Evolutionary conservation across 2,888 invertebrate species (phyloP).

Genomic region (Limnephilus lunatus): DNA sequence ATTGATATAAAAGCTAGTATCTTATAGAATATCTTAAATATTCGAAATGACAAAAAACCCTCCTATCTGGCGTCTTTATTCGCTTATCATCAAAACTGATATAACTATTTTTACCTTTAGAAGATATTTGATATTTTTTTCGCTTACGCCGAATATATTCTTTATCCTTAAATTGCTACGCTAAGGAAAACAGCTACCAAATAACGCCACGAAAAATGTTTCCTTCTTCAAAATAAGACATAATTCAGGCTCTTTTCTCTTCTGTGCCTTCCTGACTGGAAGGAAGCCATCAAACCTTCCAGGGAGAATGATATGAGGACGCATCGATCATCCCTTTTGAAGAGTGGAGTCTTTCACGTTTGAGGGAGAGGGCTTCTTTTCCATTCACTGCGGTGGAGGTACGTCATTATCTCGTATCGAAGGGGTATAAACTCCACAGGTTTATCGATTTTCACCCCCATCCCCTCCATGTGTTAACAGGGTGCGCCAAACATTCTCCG

Average conservation of each 20-base stretch:
- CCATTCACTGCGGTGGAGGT: slow-evolving; percentile 24
- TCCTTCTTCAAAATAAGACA: slow-evolving; percentile 13
- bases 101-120: neutral
- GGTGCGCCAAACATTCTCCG: neutral
- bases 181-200: neutral
- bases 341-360: slow-evolving; percentile 36
- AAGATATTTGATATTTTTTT: neutral
- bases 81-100: neutral
- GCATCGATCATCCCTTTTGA: slow-evolving; percentile 49
- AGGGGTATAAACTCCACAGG: slow-evolving; percentile 44
- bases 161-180: neutral
- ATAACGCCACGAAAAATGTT: slow-evolving; percentile 7
- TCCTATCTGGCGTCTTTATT: neutral
- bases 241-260: slow-evolving; percentile 7
- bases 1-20: neutral
- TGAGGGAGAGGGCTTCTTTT: slow-evolving; percentile 15
- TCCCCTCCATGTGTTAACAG: slow-evolving; percentile 1
- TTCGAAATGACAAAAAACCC: neutral
- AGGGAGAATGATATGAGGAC: slow-evolving; percentile 32
- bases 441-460: slow-evolving; percentile 44
- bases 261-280: slow-evolving; percentile 32
- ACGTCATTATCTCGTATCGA: slow-evolving; percentile 45
- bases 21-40: neutral
- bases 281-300: slow-evolving; percentile 41
- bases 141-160: neutral